Evolutionary conservation across 2,888 invertebrate species (phyloP).

Genomic region (Ganaspis brasiliensis): DNA sequence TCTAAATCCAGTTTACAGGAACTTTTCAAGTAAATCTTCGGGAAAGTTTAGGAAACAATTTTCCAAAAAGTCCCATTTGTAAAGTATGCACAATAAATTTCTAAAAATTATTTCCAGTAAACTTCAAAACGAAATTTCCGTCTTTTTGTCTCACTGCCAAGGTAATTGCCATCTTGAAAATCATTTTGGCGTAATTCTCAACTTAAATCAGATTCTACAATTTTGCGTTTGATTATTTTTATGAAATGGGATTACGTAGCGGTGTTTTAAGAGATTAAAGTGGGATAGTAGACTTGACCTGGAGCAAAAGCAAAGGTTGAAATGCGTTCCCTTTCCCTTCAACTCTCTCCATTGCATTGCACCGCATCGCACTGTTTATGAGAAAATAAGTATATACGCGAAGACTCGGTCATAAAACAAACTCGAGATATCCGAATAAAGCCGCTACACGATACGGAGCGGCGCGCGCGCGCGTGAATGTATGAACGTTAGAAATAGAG

Average conservation of each 20-base stretch:
- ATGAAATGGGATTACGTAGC: slow-evolving; percentile 12
- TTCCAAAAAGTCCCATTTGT: too few relatives aligned
- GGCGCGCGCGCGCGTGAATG: slow-evolving; percentile 32
- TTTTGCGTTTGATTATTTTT: slow-evolving; percentile 9
- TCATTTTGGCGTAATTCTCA: too few relatives aligned
- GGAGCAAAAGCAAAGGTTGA: slow-evolving; percentile 26
- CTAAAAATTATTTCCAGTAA: too few relatives aligned
- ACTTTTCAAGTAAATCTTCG: too few relatives aligned
- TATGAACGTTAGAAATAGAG: slow-evolving; percentile 47
- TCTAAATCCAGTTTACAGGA: too few relatives aligned
- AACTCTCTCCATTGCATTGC: slow-evolving; percentile 6
- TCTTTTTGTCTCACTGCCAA: too few relatives aligned
- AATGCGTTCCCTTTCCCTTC: slow-evolving; percentile 16
- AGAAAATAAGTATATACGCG: slow-evolving; percentile 42
- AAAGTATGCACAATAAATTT: too few relatives aligned
- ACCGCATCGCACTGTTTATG: slow-evolving; percentile 25
- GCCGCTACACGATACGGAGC: slow-evolving; percentile 25
- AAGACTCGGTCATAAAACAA: slow-evolving; percentile 36
- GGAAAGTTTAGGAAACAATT: too few relatives aligned
- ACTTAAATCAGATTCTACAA: too few relatives aligned
- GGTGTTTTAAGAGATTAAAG: not conserved
- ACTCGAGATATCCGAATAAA: slow-evolving; percentile 43
- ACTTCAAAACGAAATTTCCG: too few relatives aligned
- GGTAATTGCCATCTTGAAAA: too few relatives aligned
- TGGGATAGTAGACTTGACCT: slow-evolving; percentile 3